These are phyloP conservation scores for Volucella inflata DNA, from an alignment of 2,888 invertebrate species.

Conservation along the genomic window DNA sequence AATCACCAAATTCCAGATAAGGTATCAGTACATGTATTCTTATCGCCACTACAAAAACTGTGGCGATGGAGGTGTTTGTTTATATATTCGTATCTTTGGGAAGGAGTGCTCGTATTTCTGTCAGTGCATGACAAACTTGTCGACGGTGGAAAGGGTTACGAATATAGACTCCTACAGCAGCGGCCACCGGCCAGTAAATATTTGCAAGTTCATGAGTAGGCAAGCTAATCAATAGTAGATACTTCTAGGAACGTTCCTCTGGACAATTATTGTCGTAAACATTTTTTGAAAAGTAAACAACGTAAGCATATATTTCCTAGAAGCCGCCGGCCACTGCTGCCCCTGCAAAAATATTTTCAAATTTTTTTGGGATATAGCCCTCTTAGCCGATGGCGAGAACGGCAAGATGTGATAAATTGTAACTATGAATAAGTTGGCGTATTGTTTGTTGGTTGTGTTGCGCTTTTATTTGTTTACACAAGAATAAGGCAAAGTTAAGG, in stretches of 20 bases:
- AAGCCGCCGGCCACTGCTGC: no score
- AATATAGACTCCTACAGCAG: slow-evolving; percentile 12
- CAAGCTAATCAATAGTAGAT: no score
- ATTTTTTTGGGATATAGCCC: background rate
- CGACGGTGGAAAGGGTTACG: background rate
- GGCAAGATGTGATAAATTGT: slow-evolving; percentile 9
- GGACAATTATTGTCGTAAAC: slow-evolving; percentile 19
- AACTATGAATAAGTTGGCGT: background rate
- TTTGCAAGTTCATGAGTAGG: slow-evolving; percentile 3
- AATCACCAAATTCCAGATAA: slow-evolving; percentile 47
- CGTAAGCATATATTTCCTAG: background rate
- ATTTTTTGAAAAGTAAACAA: slow-evolving; percentile 16
- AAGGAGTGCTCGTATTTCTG: background rate
- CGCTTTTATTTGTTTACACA: slow-evolving; percentile 10
- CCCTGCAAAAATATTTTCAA: slow-evolving; percentile 5
- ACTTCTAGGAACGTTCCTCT: no score
- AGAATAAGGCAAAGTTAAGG: background rate
- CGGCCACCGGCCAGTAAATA: background rate
- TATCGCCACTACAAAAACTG: slow-evolving; percentile 40
- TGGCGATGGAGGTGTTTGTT: no score
- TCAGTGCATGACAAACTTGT: background rate
- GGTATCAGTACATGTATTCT: slow-evolving; percentile 41
- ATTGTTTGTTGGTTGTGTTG: background rate
- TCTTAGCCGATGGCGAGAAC: background rate
- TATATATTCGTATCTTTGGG: background rate